Base-by-base conservation (phyloP, 2,113 vertebrate species). In the Caloenas nicobarica region DNA sequence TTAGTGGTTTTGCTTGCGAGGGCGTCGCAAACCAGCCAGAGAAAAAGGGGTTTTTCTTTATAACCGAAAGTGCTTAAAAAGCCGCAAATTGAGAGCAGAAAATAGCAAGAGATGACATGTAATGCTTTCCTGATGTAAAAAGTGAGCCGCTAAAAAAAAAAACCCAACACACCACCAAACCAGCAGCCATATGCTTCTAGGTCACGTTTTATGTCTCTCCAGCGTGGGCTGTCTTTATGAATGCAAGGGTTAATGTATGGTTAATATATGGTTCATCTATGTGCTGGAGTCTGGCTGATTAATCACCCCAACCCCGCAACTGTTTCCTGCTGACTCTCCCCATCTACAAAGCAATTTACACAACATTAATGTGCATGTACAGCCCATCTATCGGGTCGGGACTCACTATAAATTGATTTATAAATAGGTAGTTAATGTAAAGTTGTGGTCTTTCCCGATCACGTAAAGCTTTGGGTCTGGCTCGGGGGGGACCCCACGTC, bases 381-480 rank as follows among this genome's bases (percentile, higher is more conserved):
- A 0, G 64, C 68, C 29, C 77, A 68, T 77, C 77, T 19, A 7
- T 78, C 58, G 11, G 73, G 58, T 51, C 13, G 3, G 19, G 88
- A 79, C 40, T 88, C 0, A 4, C 42, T 83, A 68, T 26, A 64
- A 58, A 60, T 3, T 7, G 22, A 73, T 17, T 73, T 89, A 66
- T 56, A 68, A 80, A 25, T 11, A 28, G 68, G 40, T 26, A 18
- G 29, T 36, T 56, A 31, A 56, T n/a, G 74, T 16, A 10, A 40
- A 51, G 51, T 3, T 64, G 38, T 0, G 7, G 54, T 81, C 40
- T 46, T 60, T 76, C n/a, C 62, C 0, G 0, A 40, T 69, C 74
- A 62, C 0, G 0, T 46, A 46, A n/a, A 69, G 70, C 34, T 80
- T 61, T 70, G 44, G 50, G 62, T 48, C 57, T 0, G 0, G n/a